Conservation (phyloP, 64 coral and sea anemone genomes). For the Actinia tenebrosa region DNA sequence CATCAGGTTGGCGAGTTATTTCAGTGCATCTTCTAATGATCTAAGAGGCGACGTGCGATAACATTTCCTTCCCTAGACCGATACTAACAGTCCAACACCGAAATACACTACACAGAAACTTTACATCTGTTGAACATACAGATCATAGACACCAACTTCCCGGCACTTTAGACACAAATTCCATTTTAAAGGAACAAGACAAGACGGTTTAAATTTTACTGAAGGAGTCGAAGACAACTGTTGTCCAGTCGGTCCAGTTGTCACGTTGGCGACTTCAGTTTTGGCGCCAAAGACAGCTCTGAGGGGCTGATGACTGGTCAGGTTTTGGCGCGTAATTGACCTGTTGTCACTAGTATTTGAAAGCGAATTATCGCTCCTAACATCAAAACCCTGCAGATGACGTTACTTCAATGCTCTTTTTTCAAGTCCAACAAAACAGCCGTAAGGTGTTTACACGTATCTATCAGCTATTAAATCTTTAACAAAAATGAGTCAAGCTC, state of each 20-base stretch:
- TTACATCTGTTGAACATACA: not conserved
- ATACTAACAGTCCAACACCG: not conserved
- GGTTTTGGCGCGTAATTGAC: constrained; percentile 68
- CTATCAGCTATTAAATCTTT: not conserved
- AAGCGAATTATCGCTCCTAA: not conserved
- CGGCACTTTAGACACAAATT: not conserved
- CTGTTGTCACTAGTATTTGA: constrained; percentile 60
- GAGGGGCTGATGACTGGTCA: not conserved
- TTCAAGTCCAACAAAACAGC: not conserved
- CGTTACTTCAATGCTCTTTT: not conserved
- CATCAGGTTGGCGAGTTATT: constrained; percentile 4
- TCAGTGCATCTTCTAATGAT: not conserved
- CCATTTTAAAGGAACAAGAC: not conserved
- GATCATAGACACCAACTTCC: not conserved
- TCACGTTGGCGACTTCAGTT: not conserved
- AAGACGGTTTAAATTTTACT: not conserved
- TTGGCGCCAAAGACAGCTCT: constrained; percentile 56
- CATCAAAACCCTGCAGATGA: not conserved
- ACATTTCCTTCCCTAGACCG: not conserved
- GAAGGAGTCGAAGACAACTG: not conserved
- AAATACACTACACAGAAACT: not conserved
- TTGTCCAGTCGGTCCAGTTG: not conserved
- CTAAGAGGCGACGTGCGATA: not conserved
- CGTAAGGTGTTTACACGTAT: not conserved
- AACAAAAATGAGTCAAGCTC: not conserved